Evolutionary conservation across 2,797 vertebrate genomes (phyloP).

Genomic region (Acrossocheilus wenchowensis): DNA sequence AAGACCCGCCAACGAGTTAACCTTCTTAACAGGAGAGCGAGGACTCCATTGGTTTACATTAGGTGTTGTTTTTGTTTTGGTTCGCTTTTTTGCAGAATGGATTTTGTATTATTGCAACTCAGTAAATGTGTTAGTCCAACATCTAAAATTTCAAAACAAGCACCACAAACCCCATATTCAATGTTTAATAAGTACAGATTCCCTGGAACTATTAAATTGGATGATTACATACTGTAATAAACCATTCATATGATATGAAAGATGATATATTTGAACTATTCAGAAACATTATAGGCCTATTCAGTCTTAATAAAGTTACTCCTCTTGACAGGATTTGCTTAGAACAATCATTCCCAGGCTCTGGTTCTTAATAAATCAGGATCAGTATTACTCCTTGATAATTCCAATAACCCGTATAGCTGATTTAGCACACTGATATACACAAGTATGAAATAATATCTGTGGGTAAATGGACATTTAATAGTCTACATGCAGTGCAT

Average conservation of each 20-base stretch:
- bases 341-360: conserved; percentile 35
- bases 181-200: not conserved
- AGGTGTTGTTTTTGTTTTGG: conserved; percentile 67
- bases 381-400: conserved; percentile 23
- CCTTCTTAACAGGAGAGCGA: conserved; percentile 64
- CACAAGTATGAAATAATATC: conserved; percentile 6
- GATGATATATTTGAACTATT: not conserved
- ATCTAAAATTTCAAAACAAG: conserved; percentile 4
- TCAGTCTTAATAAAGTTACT: conserved; percentile 30
- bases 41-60: conserved; percentile 53
- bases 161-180: not conserved
- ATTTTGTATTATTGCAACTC: not conserved
- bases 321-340: conserved; percentile 25
- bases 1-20: conserved; percentile 71
- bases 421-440: conserved; percentile 5
- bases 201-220: not conserved
- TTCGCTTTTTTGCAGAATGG: not conserved
- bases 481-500: conserved; percentile 14
- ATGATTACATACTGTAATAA: not conserved
- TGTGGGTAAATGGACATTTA: conserved; percentile 10
- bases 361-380: conserved; percentile 14
- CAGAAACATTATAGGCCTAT: conserved; percentile 37
- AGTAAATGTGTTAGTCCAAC: not conserved
- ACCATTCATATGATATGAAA: not conserved
- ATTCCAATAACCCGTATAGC: not conserved